Evolutionary conservation across 2,797 vertebrate species (phyloP), one percentile per base, ranked within the genome.

Genomic region (Erithacus rubecula): DNA sequence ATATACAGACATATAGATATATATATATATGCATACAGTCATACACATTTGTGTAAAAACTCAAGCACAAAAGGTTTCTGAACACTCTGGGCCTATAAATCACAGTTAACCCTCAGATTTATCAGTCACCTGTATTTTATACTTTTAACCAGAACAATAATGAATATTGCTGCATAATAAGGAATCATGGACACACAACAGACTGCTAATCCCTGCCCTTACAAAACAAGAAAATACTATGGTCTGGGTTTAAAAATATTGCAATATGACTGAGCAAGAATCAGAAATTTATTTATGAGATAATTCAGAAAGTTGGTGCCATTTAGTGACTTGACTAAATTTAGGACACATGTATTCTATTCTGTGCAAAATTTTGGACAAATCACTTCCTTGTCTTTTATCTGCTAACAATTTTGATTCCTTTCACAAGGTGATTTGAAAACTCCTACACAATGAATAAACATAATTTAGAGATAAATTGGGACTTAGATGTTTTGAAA

Each of bases 391-490:
- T 74, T 51, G 7, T 51, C 32, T 92, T 87, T 72, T 67, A 34
- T 71, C 44, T 75, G 32, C 47, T 65, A 84, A 79, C 2, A 2
- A 72, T 78, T 85, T 85, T 60, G 36, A 59, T 52, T 24, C 10
- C 14, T 71, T 83, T 89, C 87, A 30, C 9, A 72, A 87, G 74
- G 9, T 56, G 55, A 58, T 96, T 91, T 89, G 72, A 93, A 87
- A 72, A 72, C 51, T 71, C 59, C 32, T 88, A 60, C 63, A 58
- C 30, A 65, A 20, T 49, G n/a, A 88, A 88, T 53, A 95, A 69
- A 19, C 46, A 83, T 63, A 85, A 62, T 83, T 92, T 60, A 62
- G 39, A 44, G 11, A 83, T 68, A 92, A 89, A 95, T 27, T 63
- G 21, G 65, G 53, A 80, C 36, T 17, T n/a, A 87, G 59, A 76